Conservation (phyloP, 2,797 vertebrate species). For the Hybognathus amarus region DNA sequence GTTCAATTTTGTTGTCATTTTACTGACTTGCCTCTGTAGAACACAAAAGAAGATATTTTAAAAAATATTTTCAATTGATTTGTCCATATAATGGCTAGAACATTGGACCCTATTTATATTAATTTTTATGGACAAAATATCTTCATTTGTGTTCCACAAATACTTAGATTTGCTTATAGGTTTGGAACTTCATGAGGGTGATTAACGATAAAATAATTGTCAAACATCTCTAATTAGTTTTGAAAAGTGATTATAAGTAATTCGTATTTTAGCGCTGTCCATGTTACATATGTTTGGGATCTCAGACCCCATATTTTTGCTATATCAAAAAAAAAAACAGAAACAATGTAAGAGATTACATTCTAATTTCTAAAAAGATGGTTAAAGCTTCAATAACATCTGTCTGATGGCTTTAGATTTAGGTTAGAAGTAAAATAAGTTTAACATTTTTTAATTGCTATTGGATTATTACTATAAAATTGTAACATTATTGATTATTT, state of each 20-base stretch:
- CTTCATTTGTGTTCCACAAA: not conserved
- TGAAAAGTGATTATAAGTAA: not conserved
- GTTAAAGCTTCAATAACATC: not conserved
- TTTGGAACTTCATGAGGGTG: not conserved
- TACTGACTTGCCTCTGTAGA: not conserved
- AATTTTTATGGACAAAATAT: not conserved
- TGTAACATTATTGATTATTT: not conserved
- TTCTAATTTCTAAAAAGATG: not conserved
- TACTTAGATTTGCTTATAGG: not conserved
- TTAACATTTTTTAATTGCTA: not conserved
- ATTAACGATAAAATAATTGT: not conserved
- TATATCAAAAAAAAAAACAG: not conserved
- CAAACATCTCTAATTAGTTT: not conserved
- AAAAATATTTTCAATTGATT: not conserved
- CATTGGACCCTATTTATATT: not conserved
- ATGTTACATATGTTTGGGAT: not conserved
- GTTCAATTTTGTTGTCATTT: not conserved
- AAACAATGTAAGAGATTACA: not conserved
- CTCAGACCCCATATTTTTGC: not conserved
- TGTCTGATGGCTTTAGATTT: not conserved
- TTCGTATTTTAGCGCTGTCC: not conserved
- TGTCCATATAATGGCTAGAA: not conserved
- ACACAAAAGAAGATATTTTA: not conserved
- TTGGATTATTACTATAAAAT: conserved; percentile 1
- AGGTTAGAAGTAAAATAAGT: not conserved